Evolutionary conservation across 2,797 vertebrate genomes (phyloP).

Genomic region (Sebastes nivosus): DNA sequence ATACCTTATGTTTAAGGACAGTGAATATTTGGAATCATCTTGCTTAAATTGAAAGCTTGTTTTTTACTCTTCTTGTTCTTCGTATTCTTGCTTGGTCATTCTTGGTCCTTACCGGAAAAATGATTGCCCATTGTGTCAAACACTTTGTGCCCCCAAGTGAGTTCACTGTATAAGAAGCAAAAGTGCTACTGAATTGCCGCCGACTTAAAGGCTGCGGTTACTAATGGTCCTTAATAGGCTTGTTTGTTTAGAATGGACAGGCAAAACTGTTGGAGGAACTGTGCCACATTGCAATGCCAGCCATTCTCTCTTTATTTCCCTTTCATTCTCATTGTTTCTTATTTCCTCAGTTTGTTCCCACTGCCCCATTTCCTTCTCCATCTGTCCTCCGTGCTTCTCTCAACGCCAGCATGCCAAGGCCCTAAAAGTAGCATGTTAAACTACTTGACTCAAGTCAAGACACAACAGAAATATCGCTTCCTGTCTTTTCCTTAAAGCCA

Average conservation of each 20-base stretch:
- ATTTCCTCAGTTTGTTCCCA: constrained; percentile 30
- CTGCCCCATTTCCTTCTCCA: constrained; percentile 40
- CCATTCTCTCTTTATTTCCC: constrained; percentile 21
- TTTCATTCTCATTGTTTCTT: constrained; percentile 43
- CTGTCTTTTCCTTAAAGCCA: constrained; percentile 32
- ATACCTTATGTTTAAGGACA: background rate
- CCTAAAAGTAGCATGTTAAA: constrained; percentile 35
- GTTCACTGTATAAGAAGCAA: background rate
- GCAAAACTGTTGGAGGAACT: background rate
- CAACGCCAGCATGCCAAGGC: constrained; percentile 27
- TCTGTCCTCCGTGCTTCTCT: constrained; percentile 43
- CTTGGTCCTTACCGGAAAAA: background rate
- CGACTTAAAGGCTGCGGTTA: background rate
- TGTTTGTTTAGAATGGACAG: constrained; percentile 24
- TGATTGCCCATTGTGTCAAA: background rate
- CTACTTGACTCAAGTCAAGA: constrained; percentile 42
- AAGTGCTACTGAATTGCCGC: background rate
- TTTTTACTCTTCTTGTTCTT: background rate
- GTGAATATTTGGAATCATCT: background rate
- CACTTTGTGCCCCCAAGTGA: background rate
- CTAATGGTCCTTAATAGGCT: constrained; percentile 14
- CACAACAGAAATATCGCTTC: constrained; percentile 16
- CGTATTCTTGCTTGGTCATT: background rate
- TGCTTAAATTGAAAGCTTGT: background rate
- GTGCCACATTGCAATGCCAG: constrained; percentile 29